phyloP scores from a whole-genome alignment of 2,797 vertebrate genomes.

The Prionace glauca region DNA sequence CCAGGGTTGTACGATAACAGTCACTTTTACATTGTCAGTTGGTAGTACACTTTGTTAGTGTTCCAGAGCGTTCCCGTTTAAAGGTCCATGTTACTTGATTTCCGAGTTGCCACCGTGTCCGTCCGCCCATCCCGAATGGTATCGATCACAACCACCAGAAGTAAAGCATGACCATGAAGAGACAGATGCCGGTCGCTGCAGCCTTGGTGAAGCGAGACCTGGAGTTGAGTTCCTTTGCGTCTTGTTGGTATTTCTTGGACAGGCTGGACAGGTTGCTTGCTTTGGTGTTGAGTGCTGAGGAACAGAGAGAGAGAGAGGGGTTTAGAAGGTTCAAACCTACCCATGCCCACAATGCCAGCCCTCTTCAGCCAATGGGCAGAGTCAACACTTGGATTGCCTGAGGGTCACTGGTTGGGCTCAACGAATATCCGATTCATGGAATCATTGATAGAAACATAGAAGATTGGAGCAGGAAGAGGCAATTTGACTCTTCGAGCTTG shows the following conservation, averaged over 20 bases:
- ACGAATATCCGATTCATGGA: neutral
- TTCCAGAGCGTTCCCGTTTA: neutral
- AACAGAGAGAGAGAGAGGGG: neutral
- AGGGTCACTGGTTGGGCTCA: neutral
- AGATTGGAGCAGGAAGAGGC: no score
- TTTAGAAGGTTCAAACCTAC: neutral
- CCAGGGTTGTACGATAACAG: neutral
- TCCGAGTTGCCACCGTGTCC: neutral
- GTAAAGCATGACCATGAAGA: slow-evolving; percentile 41
- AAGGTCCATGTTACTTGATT: neutral
- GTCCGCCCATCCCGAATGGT: no score
- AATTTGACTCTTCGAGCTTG: no score
- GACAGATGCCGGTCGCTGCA: slow-evolving; percentile 34
- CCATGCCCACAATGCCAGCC: no score
- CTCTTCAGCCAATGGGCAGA: no score
- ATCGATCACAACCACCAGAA: slow-evolving; percentile 43
- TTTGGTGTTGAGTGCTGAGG: slow-evolving; percentile 43
- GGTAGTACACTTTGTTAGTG: neutral
- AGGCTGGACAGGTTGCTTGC: slow-evolving; percentile 42
- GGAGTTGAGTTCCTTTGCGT: slow-evolving; percentile 43
- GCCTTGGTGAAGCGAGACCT: slow-evolving; percentile 42
- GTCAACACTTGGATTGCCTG: no score
- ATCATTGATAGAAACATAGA: no score
- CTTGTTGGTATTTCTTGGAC: slow-evolving; percentile 43
- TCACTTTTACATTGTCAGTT: neutral